phyloP scores from a whole-genome alignment of 2,113 vertebrate species.

The Fregetta grallaria region DNA sequence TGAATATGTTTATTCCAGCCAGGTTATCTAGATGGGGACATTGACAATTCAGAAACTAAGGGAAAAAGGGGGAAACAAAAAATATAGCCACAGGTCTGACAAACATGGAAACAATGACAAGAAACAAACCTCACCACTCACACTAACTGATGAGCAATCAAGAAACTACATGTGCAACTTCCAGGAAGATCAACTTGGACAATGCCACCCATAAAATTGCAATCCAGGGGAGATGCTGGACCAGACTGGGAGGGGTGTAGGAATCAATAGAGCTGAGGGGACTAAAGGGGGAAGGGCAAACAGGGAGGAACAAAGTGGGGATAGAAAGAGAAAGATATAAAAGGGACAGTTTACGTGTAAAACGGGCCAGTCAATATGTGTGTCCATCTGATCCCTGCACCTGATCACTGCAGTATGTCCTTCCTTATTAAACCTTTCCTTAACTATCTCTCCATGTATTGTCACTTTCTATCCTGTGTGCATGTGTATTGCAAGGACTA shows the following conservation, averaged over 20 bases:
- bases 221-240: background rate
- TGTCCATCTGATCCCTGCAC: background rate
- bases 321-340: background rate
- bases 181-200: background rate
- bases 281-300: background rate
- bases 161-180: background rate
- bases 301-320: background rate
- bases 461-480: background rate
- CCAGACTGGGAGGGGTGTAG: rapidly evolving
- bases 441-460: background rate
- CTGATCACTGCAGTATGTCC: too few relatives aligned
- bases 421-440: background rate
- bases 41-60: background rate
- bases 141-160: background rate
- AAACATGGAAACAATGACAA: background rate
- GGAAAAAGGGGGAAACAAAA: background rate
- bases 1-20: background rate
- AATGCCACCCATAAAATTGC: too few relatives aligned
- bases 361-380: rapidly evolving
- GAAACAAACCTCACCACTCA: background rate
- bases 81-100: background rate
- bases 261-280: background rate
- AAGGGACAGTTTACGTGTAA: background rate
- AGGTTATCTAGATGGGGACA: background rate
- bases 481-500: background rate